These are phyloP conservation scores for Anadara kagoshimensis DNA, from an alignment of 1,140 invertebrate genomes.

Conservation along the genomic window DNA sequence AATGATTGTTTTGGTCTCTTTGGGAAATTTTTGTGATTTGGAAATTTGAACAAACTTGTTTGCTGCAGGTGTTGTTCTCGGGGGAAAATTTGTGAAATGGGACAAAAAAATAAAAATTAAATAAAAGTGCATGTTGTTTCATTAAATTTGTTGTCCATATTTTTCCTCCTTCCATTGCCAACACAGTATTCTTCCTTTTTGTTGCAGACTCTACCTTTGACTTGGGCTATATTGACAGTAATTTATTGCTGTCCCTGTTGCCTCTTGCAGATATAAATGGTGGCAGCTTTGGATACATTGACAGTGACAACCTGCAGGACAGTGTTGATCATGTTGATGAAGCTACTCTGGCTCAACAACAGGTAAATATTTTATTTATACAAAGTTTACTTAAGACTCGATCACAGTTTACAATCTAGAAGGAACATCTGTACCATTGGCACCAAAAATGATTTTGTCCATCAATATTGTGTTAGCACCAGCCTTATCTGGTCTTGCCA, in stretches of 20 bases:
- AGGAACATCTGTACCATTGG: no score
- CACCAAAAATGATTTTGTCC: no score
- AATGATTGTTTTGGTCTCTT: no score
- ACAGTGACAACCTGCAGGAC: conserved; percentile 50
- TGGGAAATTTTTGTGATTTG: no score
- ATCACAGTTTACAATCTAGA: no score
- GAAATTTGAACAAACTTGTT: conserved; percentile 56
- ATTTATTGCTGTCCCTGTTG: conserved; percentile 46
- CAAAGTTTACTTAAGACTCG: neutral
- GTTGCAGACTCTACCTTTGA: conserved; percentile 10
- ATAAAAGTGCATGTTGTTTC: no score
- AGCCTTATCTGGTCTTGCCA: no score
- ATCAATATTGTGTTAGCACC: no score
- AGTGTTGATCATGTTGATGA: conserved; percentile 51
- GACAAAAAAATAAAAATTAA: no score
- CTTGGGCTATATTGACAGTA: conserved; percentile 50
- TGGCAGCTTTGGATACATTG: conserved; percentile 57
- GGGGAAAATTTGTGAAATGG: no score
- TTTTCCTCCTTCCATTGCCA: neutral
- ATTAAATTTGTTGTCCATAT: no score
- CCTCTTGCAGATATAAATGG: conserved; percentile 59
- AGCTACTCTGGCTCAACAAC: conserved; percentile 62
- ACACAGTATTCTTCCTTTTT: neutral
- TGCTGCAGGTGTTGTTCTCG: neutral
- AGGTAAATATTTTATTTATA: conserved; percentile 44